Evolutionary conservation across 2,797 vertebrate species (phyloP), one percentile per base, ranked within the genome.

Genomic region (Ctenosaura bakeri): DNA sequence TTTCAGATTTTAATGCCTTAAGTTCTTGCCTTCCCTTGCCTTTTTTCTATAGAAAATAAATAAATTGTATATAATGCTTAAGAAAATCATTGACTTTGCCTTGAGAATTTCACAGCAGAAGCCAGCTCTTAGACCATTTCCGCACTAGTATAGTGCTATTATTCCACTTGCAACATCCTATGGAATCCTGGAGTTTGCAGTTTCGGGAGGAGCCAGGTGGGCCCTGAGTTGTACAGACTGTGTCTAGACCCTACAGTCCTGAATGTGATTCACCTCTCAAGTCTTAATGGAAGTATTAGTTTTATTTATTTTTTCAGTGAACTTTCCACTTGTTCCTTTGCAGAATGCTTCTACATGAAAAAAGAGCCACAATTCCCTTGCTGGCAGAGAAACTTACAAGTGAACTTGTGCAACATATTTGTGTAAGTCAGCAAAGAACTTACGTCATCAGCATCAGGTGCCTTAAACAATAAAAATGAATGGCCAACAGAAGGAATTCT

Each of bases 391-490:
- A 97, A 85, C 98, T 99, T 86, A 98, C 98, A 13, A 89, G 95
- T 0, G 98, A 99, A 89, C 97, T 99, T 86, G 98, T 99, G 92
- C 79, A 91, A 59, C 98, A 98, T 91, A 99, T 99, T 85, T 93
- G 95, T 94, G 98, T 99, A 91, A 97, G 98, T 91, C 81, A 69
- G 6, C 1, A 35, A 32, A 46, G 50, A 1, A 50, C 26, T 3
- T 2, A 82, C 88, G 1, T 77, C 32, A 88, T 79, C 73, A 59
- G n/a, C 35, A 13, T 29, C 35, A 59, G 54, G 35, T 54, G 50
- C 7, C 16, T 66, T 16, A 69, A 62, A 46, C 6, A 54, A 18
- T 12, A 74, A 54, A 13, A 77, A 6, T 38, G 22, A 77, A 50
- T 69, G 2, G 18, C 54, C 20, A 2, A 54, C 42, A 4, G 71